Conservation (phyloP, 2,888 invertebrate species). For the Tanypteryx hageni region DNA sequence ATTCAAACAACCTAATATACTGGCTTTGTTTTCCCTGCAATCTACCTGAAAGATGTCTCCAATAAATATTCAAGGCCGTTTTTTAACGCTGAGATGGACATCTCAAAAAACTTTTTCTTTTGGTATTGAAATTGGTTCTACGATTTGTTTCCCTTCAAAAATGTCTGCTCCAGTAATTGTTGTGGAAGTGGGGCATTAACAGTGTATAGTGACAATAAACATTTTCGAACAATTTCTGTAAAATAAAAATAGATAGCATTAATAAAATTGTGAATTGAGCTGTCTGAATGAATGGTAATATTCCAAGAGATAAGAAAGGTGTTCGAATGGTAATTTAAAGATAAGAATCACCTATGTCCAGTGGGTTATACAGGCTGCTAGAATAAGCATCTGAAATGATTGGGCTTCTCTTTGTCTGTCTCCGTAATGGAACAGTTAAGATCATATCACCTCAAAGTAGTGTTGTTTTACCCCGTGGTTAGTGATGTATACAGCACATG, state of each 20-base stretch:
- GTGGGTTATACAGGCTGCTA: neutral
- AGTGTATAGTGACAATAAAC: slow-evolving; percentile 51
- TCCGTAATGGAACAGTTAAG: neutral
- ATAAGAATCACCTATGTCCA: neutral
- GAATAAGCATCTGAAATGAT: slow-evolving; percentile 30
- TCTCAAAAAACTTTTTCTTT: neutral
- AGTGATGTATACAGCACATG: slow-evolving; percentile 40
- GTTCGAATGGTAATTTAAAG: neutral
- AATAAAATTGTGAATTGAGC: neutral
- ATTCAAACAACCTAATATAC: neutral
- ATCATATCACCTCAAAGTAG: slow-evolving; percentile 38
- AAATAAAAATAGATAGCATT: neutral
- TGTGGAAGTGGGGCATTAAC: neutral
- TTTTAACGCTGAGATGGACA: too few relatives aligned
- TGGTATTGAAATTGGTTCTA: too few relatives aligned
- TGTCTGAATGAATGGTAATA: slow-evolving; percentile 14
- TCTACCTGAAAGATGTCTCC: neutral
- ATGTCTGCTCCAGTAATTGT: neutral
- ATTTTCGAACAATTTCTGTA: neutral
- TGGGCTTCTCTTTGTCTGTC: slow-evolving; percentile 39
- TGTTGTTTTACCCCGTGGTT: slow-evolving; percentile 45
- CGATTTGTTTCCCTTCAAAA: neutral
- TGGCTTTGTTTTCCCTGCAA: neutral
- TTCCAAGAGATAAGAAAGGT: neutral
- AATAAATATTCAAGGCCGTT: too few relatives aligned